A percentile compares a stretch with the other conserved stretches of the same genome.
Evolutionary conservation across 2,797 vertebrate genomes (phyloP).

Genomic region (Malacoraja senta): DNA sequence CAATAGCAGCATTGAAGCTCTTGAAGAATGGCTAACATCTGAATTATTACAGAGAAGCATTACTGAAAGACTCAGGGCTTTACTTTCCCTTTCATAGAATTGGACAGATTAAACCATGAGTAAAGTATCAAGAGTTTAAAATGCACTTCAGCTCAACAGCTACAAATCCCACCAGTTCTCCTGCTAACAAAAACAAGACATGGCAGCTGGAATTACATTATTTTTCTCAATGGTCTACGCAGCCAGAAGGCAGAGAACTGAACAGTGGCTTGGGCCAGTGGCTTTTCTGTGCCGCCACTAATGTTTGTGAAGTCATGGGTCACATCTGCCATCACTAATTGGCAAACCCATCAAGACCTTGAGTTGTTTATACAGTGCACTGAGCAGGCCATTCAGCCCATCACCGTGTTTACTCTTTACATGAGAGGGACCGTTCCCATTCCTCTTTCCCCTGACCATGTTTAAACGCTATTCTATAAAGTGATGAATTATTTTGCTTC

Average conservation of each 20-base stretch:
- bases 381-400: neutral
- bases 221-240: too few relatives aligned
- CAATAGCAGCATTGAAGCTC: neutral
- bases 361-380: neutral
- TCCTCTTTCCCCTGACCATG: neutral
- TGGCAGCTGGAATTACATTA: neutral
- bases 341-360: neutral
- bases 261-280: neutral
- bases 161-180: neutral
- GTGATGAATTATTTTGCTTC: too few relatives aligned
- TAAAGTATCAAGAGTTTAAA: neutral
- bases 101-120: neutral
- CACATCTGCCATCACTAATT: neutral
- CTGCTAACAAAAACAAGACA: neutral
- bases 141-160: neutral
- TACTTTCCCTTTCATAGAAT: neutral
- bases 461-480: neutral
- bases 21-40: neutral
- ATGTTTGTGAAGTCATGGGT: slow-evolving; percentile 2
- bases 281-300: neutral
- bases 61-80: slow-evolving; percentile 7
- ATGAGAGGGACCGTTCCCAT: neutral
- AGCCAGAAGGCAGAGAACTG: neutral
- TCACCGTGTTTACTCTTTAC: neutral
- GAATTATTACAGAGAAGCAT: neutral